Conservation (phyloP, 2,888 invertebrate genomes). For the Drosophila borealis region DNA sequence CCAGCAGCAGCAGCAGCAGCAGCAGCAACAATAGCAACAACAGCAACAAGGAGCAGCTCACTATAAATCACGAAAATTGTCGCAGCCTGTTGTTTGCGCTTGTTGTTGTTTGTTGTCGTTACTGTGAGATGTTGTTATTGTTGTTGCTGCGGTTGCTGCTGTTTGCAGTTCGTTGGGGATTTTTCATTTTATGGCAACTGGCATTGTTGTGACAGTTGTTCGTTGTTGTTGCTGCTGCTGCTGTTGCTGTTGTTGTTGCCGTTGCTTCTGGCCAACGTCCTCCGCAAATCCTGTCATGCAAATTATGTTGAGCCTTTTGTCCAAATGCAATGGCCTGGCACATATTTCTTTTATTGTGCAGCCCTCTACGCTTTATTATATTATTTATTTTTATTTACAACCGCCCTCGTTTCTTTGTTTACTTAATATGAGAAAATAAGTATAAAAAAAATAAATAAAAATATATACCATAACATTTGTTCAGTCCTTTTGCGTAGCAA, state of each 20-base stretch:
- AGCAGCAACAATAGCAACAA: slow-evolving; percentile 3
- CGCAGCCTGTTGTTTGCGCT: slow-evolving; percentile 38
- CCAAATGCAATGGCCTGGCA: slow-evolving; percentile 56
- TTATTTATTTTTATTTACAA: slow-evolving; percentile 45
- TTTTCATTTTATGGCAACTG: slow-evolving; percentile 43
- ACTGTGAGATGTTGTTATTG: slow-evolving; percentile 6
- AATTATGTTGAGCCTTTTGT: slow-evolving; percentile 65
- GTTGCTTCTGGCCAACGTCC: slow-evolving; percentile 37
- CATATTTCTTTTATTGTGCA: slow-evolving; percentile 52
- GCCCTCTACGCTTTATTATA: slow-evolving; percentile 48
- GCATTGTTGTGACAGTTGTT: slow-evolving; percentile 67
- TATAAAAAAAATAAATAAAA: slow-evolving; percentile 7
- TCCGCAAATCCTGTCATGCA: slow-evolving; percentile 57
- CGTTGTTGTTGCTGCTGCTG: slow-evolving; percentile 13
- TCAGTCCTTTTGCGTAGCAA: slow-evolving; percentile 11
- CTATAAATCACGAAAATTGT: slow-evolving; percentile 66
- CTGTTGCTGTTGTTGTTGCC: slow-evolving; percentile 16
- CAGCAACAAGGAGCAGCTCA: slow-evolving; percentile 25
- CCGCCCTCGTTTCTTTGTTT: slow-evolving; percentile 4
- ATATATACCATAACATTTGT: slow-evolving; percentile 8
- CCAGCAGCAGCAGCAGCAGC: slow-evolving; percentile 12
- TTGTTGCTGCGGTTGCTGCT: slow-evolving; percentile 15
- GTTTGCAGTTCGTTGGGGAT: slow-evolving; percentile 27
- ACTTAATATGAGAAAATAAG: slow-evolving; percentile 12
- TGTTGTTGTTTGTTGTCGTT: slow-evolving; percentile 23